These are phyloP conservation scores for Theristicus caerulescens DNA, from an alignment of 2,113 vertebrate genomes.

Conservation along the genomic window DNA sequence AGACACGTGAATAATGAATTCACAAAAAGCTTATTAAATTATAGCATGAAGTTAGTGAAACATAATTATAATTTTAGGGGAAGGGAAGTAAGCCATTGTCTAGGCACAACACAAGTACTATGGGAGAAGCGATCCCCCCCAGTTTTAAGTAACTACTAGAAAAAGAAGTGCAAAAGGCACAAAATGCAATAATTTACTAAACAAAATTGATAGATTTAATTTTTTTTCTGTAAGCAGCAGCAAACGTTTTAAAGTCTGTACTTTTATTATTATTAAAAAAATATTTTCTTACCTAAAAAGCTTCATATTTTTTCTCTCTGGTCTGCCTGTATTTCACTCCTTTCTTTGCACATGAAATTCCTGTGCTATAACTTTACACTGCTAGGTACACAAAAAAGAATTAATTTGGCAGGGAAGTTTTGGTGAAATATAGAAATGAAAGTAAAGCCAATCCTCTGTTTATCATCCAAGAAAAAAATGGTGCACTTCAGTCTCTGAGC, in stretches of 20 bases:
- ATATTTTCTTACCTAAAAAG: background rate
- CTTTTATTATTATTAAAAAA: background rate
- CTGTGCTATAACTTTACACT: background rate
- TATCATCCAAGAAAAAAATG: background rate
- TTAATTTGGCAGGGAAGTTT: background rate
- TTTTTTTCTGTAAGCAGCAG: background rate
- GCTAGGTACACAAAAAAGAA: background rate
- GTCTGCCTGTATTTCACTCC: background rate
- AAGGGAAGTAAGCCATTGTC: background rate
- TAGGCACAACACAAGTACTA: background rate
- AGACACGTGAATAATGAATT: background rate
- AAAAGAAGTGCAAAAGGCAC: background rate
- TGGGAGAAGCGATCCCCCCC: fast-evolving
- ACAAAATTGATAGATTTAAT: background rate
- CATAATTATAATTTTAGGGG: background rate
- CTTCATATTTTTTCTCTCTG: background rate
- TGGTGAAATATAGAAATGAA: background rate
- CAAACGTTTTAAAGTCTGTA: background rate
- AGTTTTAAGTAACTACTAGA: background rate
- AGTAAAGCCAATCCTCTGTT: background rate
- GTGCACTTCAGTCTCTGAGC: background rate
- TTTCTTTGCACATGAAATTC: background rate
- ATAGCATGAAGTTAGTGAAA: background rate
- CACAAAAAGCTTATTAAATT: background rate
- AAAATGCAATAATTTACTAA: background rate